These are phyloP conservation scores for Eupsittula cactorum DNA, from an alignment of 2,113 vertebrate species.

Conservation along the genomic window DNA sequence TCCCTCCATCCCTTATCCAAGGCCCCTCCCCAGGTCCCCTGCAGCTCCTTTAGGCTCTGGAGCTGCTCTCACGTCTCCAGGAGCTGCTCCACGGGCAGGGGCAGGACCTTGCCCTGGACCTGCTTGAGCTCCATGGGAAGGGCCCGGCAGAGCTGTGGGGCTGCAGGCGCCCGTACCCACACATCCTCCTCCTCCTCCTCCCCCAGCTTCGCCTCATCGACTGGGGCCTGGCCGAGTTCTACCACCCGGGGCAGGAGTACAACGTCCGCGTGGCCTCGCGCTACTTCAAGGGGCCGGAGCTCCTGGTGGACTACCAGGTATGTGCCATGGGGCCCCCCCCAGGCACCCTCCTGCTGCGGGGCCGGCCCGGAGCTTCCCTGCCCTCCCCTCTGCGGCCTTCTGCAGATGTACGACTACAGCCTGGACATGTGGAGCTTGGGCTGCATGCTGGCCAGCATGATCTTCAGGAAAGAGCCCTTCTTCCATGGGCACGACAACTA, in stretches of 20 bases:
- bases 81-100: no score
- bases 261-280: conserved; percentile 86
- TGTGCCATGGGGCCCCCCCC: no score
- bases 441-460: conserved; percentile 89
- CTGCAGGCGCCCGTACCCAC: neutral
- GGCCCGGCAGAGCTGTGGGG: no score
- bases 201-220: conserved; percentile 86
- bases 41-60: no score
- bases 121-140: no score
- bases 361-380: accelerated
- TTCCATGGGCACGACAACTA: conserved; percentile 90
- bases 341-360: no score
- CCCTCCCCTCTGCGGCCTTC: no score
- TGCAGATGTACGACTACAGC: conserved; percentile 89
- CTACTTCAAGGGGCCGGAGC: conserved; percentile 88
- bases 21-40: no score
- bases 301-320: conserved; percentile 88
- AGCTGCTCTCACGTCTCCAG: no score
- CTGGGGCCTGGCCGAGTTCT: conserved; percentile 88
- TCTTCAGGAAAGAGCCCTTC: conserved; percentile 88
- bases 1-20: no score
- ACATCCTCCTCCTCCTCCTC: no score
- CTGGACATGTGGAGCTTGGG: conserved; percentile 89
- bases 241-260: conserved; percentile 88
- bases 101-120: no score